Conservation (phyloP, 2,888 invertebrate genomes). For the Cepaea hortensis region DNA sequence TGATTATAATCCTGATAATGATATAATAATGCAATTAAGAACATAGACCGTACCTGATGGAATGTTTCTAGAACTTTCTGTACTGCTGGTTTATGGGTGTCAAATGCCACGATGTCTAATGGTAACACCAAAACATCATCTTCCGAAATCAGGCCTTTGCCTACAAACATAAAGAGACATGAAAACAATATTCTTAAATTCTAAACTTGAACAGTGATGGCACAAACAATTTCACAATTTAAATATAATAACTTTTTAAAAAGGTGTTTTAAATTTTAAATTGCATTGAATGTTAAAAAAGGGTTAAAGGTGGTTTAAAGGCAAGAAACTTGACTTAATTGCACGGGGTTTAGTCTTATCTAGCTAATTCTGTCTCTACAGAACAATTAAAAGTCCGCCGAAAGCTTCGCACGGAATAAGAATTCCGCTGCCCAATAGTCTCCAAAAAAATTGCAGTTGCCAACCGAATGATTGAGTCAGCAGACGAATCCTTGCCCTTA, state of each 20-base stretch:
- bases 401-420: not conserved
- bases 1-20: too few relatives aligned
- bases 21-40: too few relatives aligned
- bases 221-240: too few relatives aligned
- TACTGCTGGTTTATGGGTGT: slow-evolving; percentile 81
- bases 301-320: not conserved
- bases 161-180: not conserved
- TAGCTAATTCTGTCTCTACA: not conserved
- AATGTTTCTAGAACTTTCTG: slow-evolving; percentile 63
- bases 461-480: not conserved
- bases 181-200: not conserved
- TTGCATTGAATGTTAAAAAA: not conserved
- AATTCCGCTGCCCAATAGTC: not conserved
- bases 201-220: not conserved
- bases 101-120: slow-evolving; percentile 82
- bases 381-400: not conserved
- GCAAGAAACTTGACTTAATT: not conserved
- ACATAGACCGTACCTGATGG: not conserved
- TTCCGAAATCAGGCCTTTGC: slow-evolving; percentile 61
- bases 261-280: not conserved
- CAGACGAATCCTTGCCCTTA: not conserved
- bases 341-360: not conserved
- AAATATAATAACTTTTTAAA: too few relatives aligned
- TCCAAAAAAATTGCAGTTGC: not conserved
- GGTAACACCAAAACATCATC: slow-evolving; percentile 83